Percentiles rank a stretch among this genome's conserved stretches.
Conservation (phyloP, 2,113 vertebrate species). For the Delphinus delphis region DNA sequence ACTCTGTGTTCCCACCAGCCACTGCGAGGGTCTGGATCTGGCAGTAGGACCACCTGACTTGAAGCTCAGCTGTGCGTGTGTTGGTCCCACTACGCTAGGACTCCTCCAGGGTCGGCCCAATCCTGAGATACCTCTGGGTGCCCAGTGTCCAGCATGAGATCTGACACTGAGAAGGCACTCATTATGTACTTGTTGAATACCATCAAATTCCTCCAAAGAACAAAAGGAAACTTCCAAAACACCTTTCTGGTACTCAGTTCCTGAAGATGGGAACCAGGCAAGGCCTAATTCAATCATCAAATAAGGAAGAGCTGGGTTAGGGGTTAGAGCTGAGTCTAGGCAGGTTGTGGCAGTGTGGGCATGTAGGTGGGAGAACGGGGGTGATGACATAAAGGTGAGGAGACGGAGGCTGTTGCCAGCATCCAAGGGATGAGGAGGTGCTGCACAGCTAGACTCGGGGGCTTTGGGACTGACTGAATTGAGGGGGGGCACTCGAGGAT, state of each 20-base stretch:
- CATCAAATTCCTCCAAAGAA: background rate
- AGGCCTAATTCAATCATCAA: background rate
- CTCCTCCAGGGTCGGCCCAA: background rate
- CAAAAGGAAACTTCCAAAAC: background rate
- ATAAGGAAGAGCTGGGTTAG: background rate
- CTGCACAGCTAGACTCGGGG: background rate
- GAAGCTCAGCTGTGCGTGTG: background rate
- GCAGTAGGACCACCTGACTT: background rate
- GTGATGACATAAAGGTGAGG: background rate
- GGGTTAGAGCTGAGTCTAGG: no score
- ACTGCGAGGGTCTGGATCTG: background rate
- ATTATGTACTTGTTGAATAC: background rate
- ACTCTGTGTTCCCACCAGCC: background rate
- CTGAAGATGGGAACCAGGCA: background rate
- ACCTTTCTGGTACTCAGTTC: background rate
- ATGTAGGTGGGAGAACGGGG: rapidly evolving
- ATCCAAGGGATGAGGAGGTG: rapidly evolving
- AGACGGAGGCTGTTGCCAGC: background rate
- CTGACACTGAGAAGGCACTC: background rate
- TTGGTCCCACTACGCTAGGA: background rate
- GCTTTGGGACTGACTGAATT: no score
- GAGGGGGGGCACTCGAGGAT: background rate
- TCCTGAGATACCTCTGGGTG: background rate
- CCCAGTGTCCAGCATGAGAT: background rate
- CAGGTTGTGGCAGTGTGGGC: no score